Conservation (phyloP, 2,888 invertebrate genomes). For the Melitaea athalia region DNA sequence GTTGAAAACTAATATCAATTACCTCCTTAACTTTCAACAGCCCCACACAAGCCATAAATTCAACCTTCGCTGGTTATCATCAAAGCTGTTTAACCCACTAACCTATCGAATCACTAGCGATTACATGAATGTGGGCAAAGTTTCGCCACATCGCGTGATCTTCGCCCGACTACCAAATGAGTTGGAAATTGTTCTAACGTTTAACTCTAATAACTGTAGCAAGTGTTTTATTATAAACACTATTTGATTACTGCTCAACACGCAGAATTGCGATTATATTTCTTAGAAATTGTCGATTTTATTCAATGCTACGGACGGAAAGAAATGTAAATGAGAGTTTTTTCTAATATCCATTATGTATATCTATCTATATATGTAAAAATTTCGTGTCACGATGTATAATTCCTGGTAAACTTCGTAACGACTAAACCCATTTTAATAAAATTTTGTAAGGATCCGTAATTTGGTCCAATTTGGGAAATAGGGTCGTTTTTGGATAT, state of each 20-base stretch:
- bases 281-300: slow-evolving; percentile 19
- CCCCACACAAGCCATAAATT: slow-evolving; percentile 3
- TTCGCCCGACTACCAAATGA: slow-evolving; percentile 28
- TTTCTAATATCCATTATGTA: not conserved
- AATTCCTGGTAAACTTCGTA: too few species aligned
- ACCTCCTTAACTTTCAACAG: slow-evolving; percentile 12
- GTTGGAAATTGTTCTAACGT: slow-evolving; percentile 37
- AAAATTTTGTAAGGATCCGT: too few species aligned
- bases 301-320: not conserved
- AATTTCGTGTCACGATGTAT: too few species aligned
- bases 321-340: not conserved
- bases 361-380: not conserved
- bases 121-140: slow-evolving; percentile 36
- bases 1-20: not conserved
- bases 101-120: slow-evolving; percentile 41
- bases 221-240: slow-evolving; percentile 36
- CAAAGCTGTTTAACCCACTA: slow-evolving; percentile 29
- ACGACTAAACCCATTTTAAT: too few species aligned
- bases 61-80: slow-evolving; percentile 24
- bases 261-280: slow-evolving; percentile 15
- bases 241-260: slow-evolving; percentile 29
- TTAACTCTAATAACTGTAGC: slow-evolving; percentile 35
- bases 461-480: too few species aligned
- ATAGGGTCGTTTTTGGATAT: too few species aligned
- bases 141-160: slow-evolving; percentile 39